phyloP scores from a whole-genome alignment of 2,797 vertebrate species.

The Emys orbicularis region DNA sequence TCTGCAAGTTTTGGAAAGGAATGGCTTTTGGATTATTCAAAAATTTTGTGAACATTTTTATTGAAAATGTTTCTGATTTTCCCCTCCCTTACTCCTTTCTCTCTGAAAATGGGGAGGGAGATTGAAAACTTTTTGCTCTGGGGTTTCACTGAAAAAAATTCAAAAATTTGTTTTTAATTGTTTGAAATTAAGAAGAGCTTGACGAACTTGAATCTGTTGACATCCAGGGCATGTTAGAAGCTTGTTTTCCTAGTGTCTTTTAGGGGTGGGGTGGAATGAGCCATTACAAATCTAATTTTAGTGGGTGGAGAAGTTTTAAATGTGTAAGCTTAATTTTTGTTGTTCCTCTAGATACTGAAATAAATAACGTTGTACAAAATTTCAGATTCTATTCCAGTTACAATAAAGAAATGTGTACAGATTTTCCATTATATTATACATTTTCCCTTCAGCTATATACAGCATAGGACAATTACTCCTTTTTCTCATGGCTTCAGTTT shows the following conservation, averaged over 20 bases:
- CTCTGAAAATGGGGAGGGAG: background rate
- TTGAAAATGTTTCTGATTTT: background rate
- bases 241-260: rapidly evolving
- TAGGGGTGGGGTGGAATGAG: background rate
- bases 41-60: background rate
- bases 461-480: background rate
- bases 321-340: background rate
- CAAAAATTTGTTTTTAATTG: background rate
- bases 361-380: background rate
- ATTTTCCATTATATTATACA: background rate
- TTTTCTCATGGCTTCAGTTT: background rate
- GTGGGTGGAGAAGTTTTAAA: background rate
- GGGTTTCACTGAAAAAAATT: background rate
- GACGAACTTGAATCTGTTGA: too few relatives aligned
- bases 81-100: background rate
- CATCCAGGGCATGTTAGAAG: background rate
- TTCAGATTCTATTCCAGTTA: background rate
- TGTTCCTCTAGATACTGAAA: background rate
- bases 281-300: background rate
- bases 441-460: background rate
- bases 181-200: background rate
- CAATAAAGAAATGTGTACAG: rapidly evolving
- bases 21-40: background rate
- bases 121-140: background rate
- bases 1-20: background rate